Base-by-base conservation (phyloP, 1,140 invertebrate species). In the Belonocnema kinseyi region DNA sequence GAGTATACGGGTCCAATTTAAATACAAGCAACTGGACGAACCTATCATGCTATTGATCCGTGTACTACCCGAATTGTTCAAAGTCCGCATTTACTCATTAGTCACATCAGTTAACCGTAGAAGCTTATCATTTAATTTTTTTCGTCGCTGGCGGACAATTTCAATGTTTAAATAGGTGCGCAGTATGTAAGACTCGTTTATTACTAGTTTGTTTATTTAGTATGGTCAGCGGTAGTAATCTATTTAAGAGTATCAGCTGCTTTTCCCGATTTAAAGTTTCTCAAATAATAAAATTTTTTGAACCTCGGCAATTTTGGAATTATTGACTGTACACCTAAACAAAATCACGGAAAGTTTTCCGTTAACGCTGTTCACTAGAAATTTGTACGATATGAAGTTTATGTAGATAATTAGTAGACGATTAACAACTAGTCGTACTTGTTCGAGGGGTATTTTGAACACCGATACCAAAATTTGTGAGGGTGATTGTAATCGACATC, bases 281-380 rank as follows among this genome's bases (percentile, higher is more conserved):
- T 56, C 14, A 74, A 33, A 40, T 74, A 74, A 40, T 74, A 53
- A 10, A 78, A 46, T 14, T 78, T 75, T 26, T 61, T 19, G 26
- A 26, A 26, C 3, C 3, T 26, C 26, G 26, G 26, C 26, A 26
- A 26, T 3, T 26, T 26, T 26, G 26, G 3, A 26, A 26, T 26
- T 3, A 3, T 1, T 1, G 26, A 26, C 26, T 3, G 3, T 26
- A 26, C 1, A 26, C 3, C 1, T 26, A 3, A 26, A 26, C 26
- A 26, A 26, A 26, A n/a, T n/a, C n/a, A n/a, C n/a, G n/a, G n/a
- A n/a, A n/a, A n/a, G n/a, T n/a, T n/a, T n/a, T n/a, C n/a, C n/a
- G n/a, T n/a, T n/a, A n/a, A n/a, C n/a, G n/a, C n/a, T n/a, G n/a
- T n/a, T 26, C 26, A 26, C 26, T 26, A 26, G 26, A 1, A 26